These are phyloP conservation scores for Verasper variegatus DNA, from an alignment of 2,113 vertebrate species.

Conservation along the genomic window DNA sequence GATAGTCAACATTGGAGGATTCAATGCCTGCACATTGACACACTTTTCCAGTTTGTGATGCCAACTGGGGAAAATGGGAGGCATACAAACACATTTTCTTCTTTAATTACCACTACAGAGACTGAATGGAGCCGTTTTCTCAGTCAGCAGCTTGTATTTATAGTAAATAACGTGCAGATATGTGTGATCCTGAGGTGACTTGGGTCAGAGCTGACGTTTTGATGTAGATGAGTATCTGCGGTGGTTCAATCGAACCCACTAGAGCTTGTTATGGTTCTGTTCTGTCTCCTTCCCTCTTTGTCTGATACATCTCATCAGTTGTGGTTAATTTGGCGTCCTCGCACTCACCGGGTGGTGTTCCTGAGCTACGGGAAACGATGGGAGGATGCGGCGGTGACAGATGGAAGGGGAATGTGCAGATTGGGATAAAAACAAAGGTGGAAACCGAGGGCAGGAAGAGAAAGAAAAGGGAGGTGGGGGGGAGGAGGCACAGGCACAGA, in stretches of 20 bases:
- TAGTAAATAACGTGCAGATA: slow-evolving; percentile 54
- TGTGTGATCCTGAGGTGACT: slow-evolving; percentile 23
- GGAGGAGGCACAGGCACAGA: slow-evolving; percentile 37
- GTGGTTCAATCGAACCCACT: slow-evolving; percentile 28
- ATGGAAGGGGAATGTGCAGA: slow-evolving; percentile 66
- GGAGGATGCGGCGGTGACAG: slow-evolving; percentile 64
- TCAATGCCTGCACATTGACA: slow-evolving; percentile 66
- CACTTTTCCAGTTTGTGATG: slow-evolving; percentile 69
- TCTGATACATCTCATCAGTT: slow-evolving; percentile 29
- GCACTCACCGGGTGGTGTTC: slow-evolving; percentile 35
- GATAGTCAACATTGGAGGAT: slow-evolving; percentile 71
- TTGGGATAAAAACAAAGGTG: slow-evolving; percentile 66
- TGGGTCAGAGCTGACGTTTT: slow-evolving; percentile 28
- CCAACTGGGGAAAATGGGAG: slow-evolving; percentile 65
- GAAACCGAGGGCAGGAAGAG: slow-evolving; percentile 60
- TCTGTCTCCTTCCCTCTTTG: slow-evolving; percentile 7
- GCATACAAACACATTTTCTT: slow-evolving; percentile 55
- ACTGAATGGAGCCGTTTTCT: slow-evolving; percentile 51
- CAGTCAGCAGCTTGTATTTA: slow-evolving; percentile 57
- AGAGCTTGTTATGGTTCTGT: not conserved
- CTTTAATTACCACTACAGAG: slow-evolving; percentile 69
- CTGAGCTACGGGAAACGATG: slow-evolving; percentile 30
- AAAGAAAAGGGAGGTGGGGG: slow-evolving; percentile 11
- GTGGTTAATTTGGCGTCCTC: slow-evolving; percentile 33
- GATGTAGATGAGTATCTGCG: slow-evolving; percentile 21